Evolutionary conservation across 2,113 vertebrate species (phyloP).

Genomic region (Orthonyx spaldingii): DNA sequence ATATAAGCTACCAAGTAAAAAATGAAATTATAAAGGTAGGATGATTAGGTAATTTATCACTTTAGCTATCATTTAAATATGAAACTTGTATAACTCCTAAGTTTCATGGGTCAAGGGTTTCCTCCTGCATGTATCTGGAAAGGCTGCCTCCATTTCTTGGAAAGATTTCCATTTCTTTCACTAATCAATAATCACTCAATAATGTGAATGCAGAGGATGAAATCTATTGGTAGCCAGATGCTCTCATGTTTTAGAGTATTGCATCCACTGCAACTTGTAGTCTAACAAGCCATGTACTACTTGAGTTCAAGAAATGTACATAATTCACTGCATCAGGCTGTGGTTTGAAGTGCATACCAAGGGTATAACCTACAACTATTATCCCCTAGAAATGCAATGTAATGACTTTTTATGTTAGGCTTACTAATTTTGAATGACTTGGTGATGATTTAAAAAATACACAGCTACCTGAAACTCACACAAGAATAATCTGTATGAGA

Average conservation of each 20-base stretch:
- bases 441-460: neutral
- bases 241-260: neutral
- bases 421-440: neutral
- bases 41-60: neutral
- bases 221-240: neutral
- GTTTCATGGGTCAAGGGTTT: neutral
- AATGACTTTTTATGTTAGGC: neutral
- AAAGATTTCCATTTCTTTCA: neutral
- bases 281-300: neutral
- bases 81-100: neutral
- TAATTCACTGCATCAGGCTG: neutral
- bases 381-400: neutral
- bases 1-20: neutral
- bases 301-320: neutral
- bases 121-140: neutral
- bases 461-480: neutral
- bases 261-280: neutral
- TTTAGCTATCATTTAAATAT: neutral
- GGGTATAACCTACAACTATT: neutral
- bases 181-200: neutral
- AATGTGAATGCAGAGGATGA: neutral
- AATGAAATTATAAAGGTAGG: neutral
- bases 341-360: neutral
- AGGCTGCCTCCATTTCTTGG: accelerated
- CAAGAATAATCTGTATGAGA: neutral